Percentiles rank a stretch among this genome's conserved stretches.
These are phyloP conservation scores for Lasiurus cinereus DNA, from an alignment of 2,113 vertebrate species.

Conservation along the genomic window DNA sequence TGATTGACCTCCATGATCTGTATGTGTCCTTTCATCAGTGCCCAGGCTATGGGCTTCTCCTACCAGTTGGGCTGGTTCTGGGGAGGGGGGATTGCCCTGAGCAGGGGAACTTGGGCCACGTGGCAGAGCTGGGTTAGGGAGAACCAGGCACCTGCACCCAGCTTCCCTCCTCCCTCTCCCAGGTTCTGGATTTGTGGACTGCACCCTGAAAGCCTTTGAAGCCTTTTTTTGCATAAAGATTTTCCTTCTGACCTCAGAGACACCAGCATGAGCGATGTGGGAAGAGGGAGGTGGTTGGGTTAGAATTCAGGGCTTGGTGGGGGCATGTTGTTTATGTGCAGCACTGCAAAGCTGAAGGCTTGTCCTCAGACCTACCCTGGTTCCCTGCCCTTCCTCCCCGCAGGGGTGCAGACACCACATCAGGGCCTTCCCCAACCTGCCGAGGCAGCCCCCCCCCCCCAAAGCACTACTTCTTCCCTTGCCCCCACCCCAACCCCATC, in stretches of 20 bases:
- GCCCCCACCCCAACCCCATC: accelerated
- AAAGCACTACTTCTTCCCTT: neutral
- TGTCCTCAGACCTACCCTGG: neutral
- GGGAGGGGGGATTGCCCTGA: no score
- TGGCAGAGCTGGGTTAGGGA: neutral
- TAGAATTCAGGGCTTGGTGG: neutral
- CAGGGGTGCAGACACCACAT: neutral
- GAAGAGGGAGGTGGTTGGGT: no score
- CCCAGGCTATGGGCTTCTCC: neutral
- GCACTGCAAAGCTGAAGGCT: neutral
- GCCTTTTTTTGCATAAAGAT: neutral
- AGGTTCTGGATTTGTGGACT: neutral
- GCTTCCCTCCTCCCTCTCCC: neutral
- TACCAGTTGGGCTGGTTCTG: neutral
- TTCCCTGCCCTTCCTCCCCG: neutral
- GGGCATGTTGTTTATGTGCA: accelerated
- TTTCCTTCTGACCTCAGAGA: neutral
- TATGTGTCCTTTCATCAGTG: neutral
- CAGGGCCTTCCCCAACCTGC: no score
- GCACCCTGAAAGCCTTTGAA: neutral
- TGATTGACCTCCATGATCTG: neutral
- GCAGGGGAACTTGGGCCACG: neutral
- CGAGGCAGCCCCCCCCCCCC: accelerated
- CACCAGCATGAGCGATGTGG: neutral
- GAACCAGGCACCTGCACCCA: neutral